Evolutionary conservation across 1,140 invertebrate species (phyloP).

Genomic region (Zaprionus taronus): DNA sequence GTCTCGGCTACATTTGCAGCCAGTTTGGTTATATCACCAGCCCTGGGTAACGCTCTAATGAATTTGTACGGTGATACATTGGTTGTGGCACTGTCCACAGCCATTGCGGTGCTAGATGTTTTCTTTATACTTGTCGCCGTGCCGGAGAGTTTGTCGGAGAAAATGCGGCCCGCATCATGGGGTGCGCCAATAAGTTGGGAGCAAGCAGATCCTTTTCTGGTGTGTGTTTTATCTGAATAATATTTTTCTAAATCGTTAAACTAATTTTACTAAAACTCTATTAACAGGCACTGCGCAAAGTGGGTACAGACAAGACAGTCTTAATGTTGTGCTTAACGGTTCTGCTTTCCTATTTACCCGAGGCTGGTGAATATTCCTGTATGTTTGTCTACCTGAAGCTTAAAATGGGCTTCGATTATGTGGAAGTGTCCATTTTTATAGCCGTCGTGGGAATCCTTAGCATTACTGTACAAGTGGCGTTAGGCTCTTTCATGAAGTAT

Average conservation of each 20-base stretch:
- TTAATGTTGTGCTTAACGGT: conserved; percentile 98
- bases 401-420: conserved; percentile 97
- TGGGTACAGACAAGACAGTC: conserved; percentile 98
- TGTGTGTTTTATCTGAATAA: conserved; percentile 72
- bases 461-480: conserved; percentile 96
- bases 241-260: not conserved
- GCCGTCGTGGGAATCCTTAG: conserved; percentile 98
- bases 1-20: conserved; percentile 99
- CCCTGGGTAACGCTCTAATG: conserved; percentile 97
- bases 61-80: conserved; percentile 95
- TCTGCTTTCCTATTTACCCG: conserved; percentile 99
- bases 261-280: not conserved
- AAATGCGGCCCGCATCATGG: conserved; percentile 91
- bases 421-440: conserved; percentile 98
- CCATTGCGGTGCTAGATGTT: conserved; percentile 97
- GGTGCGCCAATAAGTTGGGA: conserved; percentile 96
- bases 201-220: conserved; percentile 98
- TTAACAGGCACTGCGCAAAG: conserved; percentile 92
- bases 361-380: conserved; percentile 99
- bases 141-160: conserved; percentile 98
- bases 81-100: conserved; percentile 97
- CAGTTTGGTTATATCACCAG: conserved; percentile 98
- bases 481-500: conserved; percentile 93
- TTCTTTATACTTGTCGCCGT: conserved; percentile 99
- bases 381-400: conserved; percentile 99